Evolutionary conservation across 2,113 vertebrate species (phyloP).

Genomic region (Percopsis transmontana): DNA sequence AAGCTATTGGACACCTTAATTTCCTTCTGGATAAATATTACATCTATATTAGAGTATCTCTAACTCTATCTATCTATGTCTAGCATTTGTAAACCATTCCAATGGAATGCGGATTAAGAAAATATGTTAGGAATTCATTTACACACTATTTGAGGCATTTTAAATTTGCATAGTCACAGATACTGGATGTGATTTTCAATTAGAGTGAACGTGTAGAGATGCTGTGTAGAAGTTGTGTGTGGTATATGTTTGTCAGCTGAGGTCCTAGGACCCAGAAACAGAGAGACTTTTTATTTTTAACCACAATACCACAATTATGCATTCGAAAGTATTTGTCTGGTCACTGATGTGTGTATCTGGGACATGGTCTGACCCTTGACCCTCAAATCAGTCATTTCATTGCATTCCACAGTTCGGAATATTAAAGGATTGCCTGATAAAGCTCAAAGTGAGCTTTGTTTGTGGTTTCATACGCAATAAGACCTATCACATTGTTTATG

Average conservation of each 20-base stretch:
- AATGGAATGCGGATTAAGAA: too few relatives aligned
- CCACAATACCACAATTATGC: slow-evolving; percentile 21
- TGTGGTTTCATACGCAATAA: slow-evolving; percentile 21
- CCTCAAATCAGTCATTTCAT: slow-evolving; percentile 59
- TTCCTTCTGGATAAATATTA: too few relatives aligned
- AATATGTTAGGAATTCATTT: too few relatives aligned
- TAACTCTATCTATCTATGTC: too few relatives aligned
- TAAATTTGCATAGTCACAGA: too few relatives aligned
- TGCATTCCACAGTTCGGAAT: slow-evolving; percentile 44
- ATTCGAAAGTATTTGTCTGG: slow-evolving; percentile 40
- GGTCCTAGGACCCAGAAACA: slow-evolving; percentile 23
- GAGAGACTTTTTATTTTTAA: slow-evolving; percentile 36
- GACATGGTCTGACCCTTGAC: slow-evolving; percentile 51
- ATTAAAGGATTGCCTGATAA: slow-evolving; percentile 12
- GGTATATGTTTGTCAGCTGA: too few relatives aligned
- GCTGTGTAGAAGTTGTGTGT: neutral
- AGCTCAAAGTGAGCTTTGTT: slow-evolving; percentile 18
- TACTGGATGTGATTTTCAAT: too few relatives aligned
- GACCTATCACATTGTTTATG: slow-evolving; percentile 25
- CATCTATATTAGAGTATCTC: too few relatives aligned
- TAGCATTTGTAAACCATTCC: too few relatives aligned
- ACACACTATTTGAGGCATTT: too few relatives aligned
- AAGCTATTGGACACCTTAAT: too few relatives aligned
- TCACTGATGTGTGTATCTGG: slow-evolving; percentile 67
- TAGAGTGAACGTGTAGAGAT: neutral